Conservation (phyloP, 1,140 invertebrate genomes). For the Vollenhovia emeryi region DNA sequence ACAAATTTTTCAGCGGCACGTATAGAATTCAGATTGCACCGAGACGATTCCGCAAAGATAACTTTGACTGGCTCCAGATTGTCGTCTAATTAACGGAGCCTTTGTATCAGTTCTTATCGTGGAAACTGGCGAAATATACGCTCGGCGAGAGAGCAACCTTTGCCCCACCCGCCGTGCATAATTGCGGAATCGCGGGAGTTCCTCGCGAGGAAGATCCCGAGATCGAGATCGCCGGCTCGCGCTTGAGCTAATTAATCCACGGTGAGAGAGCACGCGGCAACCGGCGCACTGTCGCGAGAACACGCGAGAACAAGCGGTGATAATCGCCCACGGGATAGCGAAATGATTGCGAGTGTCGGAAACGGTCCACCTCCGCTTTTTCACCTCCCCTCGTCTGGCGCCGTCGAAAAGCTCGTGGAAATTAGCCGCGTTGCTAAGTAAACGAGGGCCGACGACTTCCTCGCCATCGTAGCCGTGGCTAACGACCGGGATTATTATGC, state of each 20-base stretch:
- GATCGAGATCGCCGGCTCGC: constrained; percentile 38
- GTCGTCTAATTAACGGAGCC: constrained; percentile 37
- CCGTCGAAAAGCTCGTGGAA: constrained; percentile 2
- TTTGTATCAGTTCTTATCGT: constrained; percentile 15
- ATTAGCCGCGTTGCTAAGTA: background rate
- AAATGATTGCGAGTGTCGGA: constrained; percentile 6
- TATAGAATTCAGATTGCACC: background rate
- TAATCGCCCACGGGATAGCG: constrained; percentile 34
- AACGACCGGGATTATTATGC: constrained; percentile 2
- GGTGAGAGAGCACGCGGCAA: background rate
- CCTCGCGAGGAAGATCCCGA: constrained; percentile 7
- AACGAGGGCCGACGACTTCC: background rate
- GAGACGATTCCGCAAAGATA: constrained; percentile 1
- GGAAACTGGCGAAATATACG: constrained; percentile 40
- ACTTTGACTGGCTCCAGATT: background rate
- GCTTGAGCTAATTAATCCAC: constrained; percentile 63
- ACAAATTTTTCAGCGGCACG: too few relatives aligned
- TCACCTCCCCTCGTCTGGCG: background rate
- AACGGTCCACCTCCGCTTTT: constrained; percentile 27
- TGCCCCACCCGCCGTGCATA: constrained; percentile 38
- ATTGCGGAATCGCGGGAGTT: constrained; percentile 49
- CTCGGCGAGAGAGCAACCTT: constrained; percentile 13
- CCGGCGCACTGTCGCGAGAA: constrained; percentile 39
- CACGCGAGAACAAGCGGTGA: constrained; percentile 9
- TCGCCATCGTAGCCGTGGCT: background rate